These are phyloP conservation scores for Gibbula magus DNA, from an alignment of 2,888 invertebrate species.

Conservation along the genomic window DNA sequence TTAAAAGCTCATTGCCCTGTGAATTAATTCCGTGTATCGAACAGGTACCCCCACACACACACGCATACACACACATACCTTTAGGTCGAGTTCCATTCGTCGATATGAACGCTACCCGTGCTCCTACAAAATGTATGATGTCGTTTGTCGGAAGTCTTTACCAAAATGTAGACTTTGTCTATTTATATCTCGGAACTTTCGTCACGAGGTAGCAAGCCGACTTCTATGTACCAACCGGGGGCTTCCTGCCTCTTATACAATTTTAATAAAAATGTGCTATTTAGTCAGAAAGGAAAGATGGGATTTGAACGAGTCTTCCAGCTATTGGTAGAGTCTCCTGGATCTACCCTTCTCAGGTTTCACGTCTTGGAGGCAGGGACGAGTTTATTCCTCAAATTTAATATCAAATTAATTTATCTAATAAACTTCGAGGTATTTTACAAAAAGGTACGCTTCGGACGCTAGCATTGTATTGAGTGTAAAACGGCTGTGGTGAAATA, in stretches of 20 bases:
- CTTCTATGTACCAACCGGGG: background rate
- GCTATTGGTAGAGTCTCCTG: too few relatives aligned
- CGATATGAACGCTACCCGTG: background rate
- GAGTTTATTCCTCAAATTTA: too few relatives aligned
- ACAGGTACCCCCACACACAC: too few relatives aligned
- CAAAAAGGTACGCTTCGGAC: too few relatives aligned
- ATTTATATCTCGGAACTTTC: background rate
- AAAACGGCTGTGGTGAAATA: too few relatives aligned
- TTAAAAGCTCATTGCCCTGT: background rate
- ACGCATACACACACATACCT: background rate
- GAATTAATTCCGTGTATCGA: background rate
- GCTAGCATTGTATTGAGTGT: too few relatives aligned
- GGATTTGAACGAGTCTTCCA: too few relatives aligned
- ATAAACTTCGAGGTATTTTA: too few relatives aligned
- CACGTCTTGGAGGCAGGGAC: too few relatives aligned
- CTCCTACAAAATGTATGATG: background rate
- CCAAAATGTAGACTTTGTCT: background rate
- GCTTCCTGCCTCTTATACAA: background rate
- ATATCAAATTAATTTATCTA: too few relatives aligned
- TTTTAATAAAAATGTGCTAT: conserved; percentile 4
- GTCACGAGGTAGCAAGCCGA: background rate
- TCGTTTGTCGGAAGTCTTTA: background rate
- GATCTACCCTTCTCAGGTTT: too few relatives aligned
- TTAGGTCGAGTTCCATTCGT: conserved; percentile 7
- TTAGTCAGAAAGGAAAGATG: background rate